These are phyloP conservation scores for Cryptus viduatorius DNA, from an alignment of 2,888 invertebrate species.

Conservation along the genomic window DNA sequence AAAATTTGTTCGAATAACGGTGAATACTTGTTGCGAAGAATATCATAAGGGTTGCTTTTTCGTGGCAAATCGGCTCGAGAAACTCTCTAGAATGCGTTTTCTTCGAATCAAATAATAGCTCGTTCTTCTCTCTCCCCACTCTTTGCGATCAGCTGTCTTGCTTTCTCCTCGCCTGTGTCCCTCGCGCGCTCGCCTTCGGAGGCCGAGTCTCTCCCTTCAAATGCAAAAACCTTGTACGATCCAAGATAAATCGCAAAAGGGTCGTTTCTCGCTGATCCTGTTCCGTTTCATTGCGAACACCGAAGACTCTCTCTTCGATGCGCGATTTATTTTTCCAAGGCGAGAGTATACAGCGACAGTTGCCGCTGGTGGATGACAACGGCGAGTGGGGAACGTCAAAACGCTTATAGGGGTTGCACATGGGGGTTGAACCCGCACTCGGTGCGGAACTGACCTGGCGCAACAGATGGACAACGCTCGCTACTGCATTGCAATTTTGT, in stretches of 20 bases:
- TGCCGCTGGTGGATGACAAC: conserved; percentile 22
- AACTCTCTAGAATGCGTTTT: conserved; percentile 6
- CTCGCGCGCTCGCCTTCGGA: conserved; percentile 1
- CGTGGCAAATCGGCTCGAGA: background rate
- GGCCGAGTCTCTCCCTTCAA: background rate
- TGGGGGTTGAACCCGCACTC: conserved; percentile 51
- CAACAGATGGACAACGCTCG: conserved; percentile 63
- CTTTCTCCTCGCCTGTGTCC: conserved; percentile 3
- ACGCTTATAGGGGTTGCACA: conserved; percentile 54
- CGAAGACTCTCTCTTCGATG: background rate
- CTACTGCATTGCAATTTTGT: conserved; percentile 23
- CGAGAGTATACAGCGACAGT: background rate
- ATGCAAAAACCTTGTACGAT: conserved; percentile 20
- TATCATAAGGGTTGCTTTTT: background rate
- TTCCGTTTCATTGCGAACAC: background rate
- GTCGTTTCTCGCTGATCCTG: conserved; percentile 17
- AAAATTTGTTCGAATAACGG: background rate
- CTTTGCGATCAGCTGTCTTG: conserved; percentile 33
- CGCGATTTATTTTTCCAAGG: conserved; percentile 5
- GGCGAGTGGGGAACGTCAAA: conserved; percentile 37
- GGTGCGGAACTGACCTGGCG: conserved; percentile 66
- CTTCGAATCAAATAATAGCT: conserved; percentile 14
- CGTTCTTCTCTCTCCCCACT: conserved; percentile 18
- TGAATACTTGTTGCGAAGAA: background rate
- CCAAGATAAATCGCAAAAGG: conserved; percentile 10